phyloP scores from a whole-genome alignment of 1,140 invertebrate species.

The Drosophila navojoa region DNA sequence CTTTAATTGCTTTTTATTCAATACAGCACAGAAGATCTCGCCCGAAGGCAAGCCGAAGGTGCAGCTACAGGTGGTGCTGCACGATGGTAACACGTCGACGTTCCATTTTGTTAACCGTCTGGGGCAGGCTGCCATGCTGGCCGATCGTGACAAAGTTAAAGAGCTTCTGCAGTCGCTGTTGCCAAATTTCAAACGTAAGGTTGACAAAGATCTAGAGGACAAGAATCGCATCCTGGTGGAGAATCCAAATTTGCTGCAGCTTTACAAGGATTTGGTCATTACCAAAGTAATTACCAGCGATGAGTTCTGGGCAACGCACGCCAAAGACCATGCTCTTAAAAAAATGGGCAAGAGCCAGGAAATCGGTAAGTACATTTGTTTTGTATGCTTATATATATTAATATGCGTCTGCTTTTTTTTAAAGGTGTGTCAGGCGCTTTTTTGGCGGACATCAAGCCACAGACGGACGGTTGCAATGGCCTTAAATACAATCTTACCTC shows the following conservation, averaged over 20 bases:
- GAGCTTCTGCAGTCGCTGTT: conserved; percentile 95
- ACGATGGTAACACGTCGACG: conserved; percentile 96
- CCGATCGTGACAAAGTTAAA: conserved; percentile 97
- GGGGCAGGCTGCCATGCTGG: conserved; percentile 91
- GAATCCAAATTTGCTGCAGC: conserved; percentile 92
- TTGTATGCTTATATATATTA: background rate
- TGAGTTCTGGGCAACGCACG: conserved; percentile 97
- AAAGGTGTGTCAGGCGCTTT: conserved; percentile 95
- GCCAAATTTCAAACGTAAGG: conserved; percentile 97
- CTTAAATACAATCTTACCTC: conserved; percentile 98
- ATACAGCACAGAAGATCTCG: conserved; percentile 98
- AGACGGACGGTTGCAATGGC: conserved; percentile 98
- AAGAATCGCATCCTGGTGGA: conserved; percentile 93
- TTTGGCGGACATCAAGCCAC: conserved; percentile 97
- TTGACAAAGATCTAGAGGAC: conserved; percentile 96
- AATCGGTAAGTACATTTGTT: conserved; percentile 87
- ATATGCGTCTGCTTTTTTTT: no score
- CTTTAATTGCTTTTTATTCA: background rate
- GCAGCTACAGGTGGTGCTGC: conserved; percentile 98
- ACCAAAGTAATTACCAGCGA: conserved; percentile 96
- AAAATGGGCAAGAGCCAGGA: conserved; percentile 90
- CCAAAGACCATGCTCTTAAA: conserved; percentile 90
- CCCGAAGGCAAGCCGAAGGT: conserved; percentile 99
- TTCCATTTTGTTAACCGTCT: conserved; percentile 98
- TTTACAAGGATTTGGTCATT: conserved; percentile 97